Evolutionary conservation across 2,113 vertebrate species (phyloP).

Genomic region (Peucedramus taeniatus): DNA sequence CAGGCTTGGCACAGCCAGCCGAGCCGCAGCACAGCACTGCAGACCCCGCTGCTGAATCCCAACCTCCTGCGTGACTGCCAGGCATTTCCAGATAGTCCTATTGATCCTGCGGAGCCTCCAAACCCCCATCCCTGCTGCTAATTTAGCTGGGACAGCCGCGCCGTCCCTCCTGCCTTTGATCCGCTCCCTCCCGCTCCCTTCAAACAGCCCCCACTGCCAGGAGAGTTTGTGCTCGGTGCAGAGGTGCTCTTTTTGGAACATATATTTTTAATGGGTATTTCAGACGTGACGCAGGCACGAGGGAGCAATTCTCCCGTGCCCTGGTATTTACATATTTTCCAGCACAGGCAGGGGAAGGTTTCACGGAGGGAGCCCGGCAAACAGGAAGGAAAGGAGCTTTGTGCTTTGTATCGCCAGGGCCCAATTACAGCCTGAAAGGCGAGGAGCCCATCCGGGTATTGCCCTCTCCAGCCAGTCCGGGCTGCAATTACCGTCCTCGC

Average conservation of each 20-base stretch:
- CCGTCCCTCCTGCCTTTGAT: constrained; percentile 44
- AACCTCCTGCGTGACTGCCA: not conserved
- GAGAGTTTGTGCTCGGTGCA: constrained; percentile 25
- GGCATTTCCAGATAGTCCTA: constrained; percentile 13
- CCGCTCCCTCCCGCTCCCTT: not conserved
- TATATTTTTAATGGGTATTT: constrained; percentile 64
- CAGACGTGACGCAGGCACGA: constrained; percentile 20
- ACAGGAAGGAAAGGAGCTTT: constrained; percentile 41
- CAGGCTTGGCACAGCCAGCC: not conserved
- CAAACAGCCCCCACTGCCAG: constrained; percentile 25
- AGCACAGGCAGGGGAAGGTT: constrained; percentile 39
- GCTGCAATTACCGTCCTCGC: constrained; percentile 1
- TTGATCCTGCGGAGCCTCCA: constrained; percentile 46
- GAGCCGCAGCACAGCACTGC: not conserved
- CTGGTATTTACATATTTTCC: constrained; percentile 60
- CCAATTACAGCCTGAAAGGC: constrained; percentile 49
- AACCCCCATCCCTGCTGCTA: not conserved
- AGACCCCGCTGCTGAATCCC: not conserved
- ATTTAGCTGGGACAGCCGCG: constrained; percentile 26
- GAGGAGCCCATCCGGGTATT: constrained; percentile 48
- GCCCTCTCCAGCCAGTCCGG: constrained; percentile 48
- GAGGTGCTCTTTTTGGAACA: constrained; percentile 59
- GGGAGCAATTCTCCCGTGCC: constrained; percentile 56
- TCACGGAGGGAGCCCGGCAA: not conserved
- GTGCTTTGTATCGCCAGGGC: constrained; percentile 40